phyloP scores from a whole-genome alignment of 2,888 invertebrate species.

The Eilema griseolum region DNA sequence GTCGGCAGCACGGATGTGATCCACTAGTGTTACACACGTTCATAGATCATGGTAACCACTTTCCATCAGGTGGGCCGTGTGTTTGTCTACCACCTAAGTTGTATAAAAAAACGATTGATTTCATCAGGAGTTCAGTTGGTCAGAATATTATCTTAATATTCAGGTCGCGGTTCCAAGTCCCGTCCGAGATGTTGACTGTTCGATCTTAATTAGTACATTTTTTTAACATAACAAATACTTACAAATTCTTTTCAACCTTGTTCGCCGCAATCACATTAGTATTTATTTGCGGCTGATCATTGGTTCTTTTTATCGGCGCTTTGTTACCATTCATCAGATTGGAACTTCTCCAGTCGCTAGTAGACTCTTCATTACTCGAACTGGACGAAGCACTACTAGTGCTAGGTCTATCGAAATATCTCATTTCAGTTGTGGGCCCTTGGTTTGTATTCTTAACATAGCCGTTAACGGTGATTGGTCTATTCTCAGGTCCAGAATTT shows the following conservation, averaged over 20 bases:
- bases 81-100: too few species aligned
- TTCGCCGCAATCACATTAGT: constrained; percentile 59
- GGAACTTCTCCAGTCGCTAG: constrained; percentile 29
- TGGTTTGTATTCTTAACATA: constrained; percentile 39
- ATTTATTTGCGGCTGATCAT: constrained; percentile 80
- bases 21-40: too few species aligned
- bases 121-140: too few species aligned
- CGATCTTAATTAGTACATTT: too few species aligned
- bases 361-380: constrained; percentile 13
- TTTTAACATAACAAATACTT: constrained; percentile 46
- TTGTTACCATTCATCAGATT: constrained; percentile 45
- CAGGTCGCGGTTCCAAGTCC: too few species aligned
- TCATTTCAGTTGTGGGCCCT: constrained; percentile 25
- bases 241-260: constrained; percentile 70
- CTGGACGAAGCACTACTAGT: constrained; percentile 30
- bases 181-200: too few species aligned
- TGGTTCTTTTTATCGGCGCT: constrained; percentile 68
- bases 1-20: too few species aligned
- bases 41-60: too few species aligned
- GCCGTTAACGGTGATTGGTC: constrained; percentile 30
- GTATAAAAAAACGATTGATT: too few species aligned
- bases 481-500: constrained; percentile 14
- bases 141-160: too few species aligned
- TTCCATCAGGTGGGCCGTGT: too few species aligned
- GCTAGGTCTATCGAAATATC: constrained; percentile 24